Base-by-base conservation (phyloP, 2,888 invertebrate genomes). In the Elmis aenea region DNA sequence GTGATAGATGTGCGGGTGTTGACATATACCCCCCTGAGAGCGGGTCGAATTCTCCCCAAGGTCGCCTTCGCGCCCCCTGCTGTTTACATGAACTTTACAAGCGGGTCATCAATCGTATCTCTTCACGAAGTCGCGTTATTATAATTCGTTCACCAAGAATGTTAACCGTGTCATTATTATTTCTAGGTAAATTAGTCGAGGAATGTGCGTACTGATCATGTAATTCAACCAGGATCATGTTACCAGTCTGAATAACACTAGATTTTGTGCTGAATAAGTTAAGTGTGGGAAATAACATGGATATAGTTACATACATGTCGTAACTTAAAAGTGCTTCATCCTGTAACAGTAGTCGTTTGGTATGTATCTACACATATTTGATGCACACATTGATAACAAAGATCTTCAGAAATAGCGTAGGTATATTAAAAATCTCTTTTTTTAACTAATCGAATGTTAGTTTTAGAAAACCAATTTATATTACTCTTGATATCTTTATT, bases 1-100 rank as follows among this genome's bases (percentile, higher is more conserved):
- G 42, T 54, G 54, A 56, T 53, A 48, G 42, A 54, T 51, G 55
- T 53, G 56, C 55, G 56, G 56, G 56, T 57, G 56, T 54, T 57
- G 54, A 57, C 55, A 48, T 33, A 33, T 33, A 45, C 47, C 52
- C 51, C 52, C 50, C 47, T 38, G 48, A 33, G 47, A 28, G 42
- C 52, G 41, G 41, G 36, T 48, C 48, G 36, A 54, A 53, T 47
- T 51, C 51, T 51, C 46, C 44, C 48, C 54, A 50, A 44, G 43
- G 48, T 45, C 48, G 33, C 37, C 33, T 33, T 42, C 45, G 37
- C 52, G 43, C 31, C 49, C 34, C 56, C 56, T 41, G 55, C 49
- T 41, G 55, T 40, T 54, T 45, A 46, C 50, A 51, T 33, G 50
- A 48, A 45, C 54, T 49, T 43, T 42, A 51, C 58, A 56, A 40